Conservation (phyloP, 2,113 vertebrate species). For the Fulmarus glacialis region DNA sequence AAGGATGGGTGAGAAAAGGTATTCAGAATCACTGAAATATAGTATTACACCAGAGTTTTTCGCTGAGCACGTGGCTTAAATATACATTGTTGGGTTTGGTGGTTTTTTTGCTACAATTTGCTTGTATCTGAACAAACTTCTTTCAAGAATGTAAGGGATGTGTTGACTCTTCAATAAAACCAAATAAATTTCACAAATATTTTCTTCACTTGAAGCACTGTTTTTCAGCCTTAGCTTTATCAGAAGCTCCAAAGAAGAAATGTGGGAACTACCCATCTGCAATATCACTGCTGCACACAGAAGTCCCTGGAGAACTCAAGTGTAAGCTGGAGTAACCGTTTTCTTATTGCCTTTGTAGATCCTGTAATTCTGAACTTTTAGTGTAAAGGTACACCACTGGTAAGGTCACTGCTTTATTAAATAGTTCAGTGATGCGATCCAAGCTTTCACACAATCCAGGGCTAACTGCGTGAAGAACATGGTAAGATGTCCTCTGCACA, state of each 20-base stretch:
- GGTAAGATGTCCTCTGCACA: background rate
- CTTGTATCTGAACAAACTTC: background rate
- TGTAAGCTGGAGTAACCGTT: background rate
- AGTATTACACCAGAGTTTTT: background rate
- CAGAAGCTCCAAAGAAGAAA: constrained; percentile 16
- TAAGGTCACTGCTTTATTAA: constrained; percentile 25
- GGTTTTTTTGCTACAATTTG: background rate
- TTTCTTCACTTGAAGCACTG: background rate
- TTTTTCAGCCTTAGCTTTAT: constrained; percentile 42
- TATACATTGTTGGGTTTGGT: background rate
- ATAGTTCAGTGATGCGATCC: background rate
- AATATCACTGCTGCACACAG: background rate
- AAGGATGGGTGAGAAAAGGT: background rate
- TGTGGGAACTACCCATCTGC: background rate
- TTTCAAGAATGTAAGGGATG: background rate
- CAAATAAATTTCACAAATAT: background rate
- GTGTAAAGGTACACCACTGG: background rate
- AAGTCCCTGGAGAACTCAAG: background rate
- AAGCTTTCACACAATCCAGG: background rate
- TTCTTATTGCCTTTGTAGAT: background rate
- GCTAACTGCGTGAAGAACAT: background rate
- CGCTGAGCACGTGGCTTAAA: background rate
- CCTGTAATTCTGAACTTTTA: constrained; percentile 8
- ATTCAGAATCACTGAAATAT: background rate
- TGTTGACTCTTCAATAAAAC: constrained; percentile 12